phyloP scores from a whole-genome alignment of 2,888 invertebrate genomes.

The Thyatira batis region DNA sequence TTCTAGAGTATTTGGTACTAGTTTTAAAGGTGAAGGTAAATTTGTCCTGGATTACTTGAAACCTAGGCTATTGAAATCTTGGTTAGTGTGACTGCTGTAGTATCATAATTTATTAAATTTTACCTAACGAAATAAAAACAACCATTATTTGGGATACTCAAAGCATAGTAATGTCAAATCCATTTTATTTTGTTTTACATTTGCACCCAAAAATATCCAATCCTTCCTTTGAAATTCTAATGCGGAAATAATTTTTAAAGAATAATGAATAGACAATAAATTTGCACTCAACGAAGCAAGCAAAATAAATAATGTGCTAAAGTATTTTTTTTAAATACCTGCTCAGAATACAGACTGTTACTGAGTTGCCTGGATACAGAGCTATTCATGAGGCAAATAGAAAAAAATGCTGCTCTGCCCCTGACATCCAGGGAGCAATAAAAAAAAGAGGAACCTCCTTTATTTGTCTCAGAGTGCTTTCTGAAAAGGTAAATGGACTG shows the following conservation, averaged over 20 bases:
- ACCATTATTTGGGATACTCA: too few relatives aligned
- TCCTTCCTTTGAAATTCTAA: too few relatives aligned
- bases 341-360: background rate
- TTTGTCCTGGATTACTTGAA: too few relatives aligned
- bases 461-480: slow-evolving; percentile 8
- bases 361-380: background rate
- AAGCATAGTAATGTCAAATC: too few relatives aligned
- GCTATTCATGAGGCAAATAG: slow-evolving; percentile 10
- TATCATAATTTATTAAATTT: too few relatives aligned
- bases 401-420: slow-evolving; percentile 9
- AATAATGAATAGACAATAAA: background rate
- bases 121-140: too few relatives aligned
- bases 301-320: background rate
- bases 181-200: too few relatives aligned
- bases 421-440: slow-evolving; percentile 24
- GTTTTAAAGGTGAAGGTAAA: too few relatives aligned
- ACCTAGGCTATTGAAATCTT: too few relatives aligned
- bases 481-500: slow-evolving; percentile 10
- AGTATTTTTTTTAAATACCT: background rate
- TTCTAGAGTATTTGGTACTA: background rate
- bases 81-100: too few relatives aligned
- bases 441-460: slow-evolving; percentile 9
- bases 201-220: too few relatives aligned
- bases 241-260: background rate
- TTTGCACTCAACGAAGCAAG: background rate